A percentile compares a stretch with the other conserved stretches of the same genome.
These are phyloP conservation scores for Xestoiulus laeticollis DNA, from an alignment of 2,888 invertebrate genomes.

Conservation along the genomic window DNA sequence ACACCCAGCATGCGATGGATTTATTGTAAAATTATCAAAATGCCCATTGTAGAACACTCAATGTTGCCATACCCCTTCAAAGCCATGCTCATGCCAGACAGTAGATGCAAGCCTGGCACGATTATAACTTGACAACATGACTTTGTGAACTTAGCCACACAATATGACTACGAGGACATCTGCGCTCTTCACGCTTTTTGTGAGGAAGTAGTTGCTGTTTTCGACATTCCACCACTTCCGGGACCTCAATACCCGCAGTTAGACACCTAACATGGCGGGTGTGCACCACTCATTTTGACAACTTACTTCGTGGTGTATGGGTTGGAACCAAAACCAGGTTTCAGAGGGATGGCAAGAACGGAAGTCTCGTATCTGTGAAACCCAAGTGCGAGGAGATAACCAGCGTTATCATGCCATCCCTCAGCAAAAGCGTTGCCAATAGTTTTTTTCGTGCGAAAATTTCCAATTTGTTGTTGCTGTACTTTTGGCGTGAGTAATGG, in stretches of 20 bases:
- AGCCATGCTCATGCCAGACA: background rate
- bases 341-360: background rate
- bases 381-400: background rate
- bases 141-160: background rate
- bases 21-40: background rate
- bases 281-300: background rate
- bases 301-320: background rate
- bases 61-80: no score
- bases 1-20: background rate
- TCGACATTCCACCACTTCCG: background rate
- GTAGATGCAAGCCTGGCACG: no score
- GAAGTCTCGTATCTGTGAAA: background rate
- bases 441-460: background rate
- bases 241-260: background rate
- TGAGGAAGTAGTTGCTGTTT: background rate
- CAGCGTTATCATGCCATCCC: background rate
- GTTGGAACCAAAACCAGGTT: no score
- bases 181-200: background rate
- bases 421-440: background rate
- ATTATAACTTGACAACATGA: no score
- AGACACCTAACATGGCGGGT: conserved; percentile 4
- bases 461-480: conserved; percentile 5
- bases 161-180: background rate
- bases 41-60: background rate
- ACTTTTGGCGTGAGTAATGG: conserved; percentile 4